phyloP scores from a whole-genome alignment of 1,140 invertebrate genomes.

The Drosophila auraria region DNA sequence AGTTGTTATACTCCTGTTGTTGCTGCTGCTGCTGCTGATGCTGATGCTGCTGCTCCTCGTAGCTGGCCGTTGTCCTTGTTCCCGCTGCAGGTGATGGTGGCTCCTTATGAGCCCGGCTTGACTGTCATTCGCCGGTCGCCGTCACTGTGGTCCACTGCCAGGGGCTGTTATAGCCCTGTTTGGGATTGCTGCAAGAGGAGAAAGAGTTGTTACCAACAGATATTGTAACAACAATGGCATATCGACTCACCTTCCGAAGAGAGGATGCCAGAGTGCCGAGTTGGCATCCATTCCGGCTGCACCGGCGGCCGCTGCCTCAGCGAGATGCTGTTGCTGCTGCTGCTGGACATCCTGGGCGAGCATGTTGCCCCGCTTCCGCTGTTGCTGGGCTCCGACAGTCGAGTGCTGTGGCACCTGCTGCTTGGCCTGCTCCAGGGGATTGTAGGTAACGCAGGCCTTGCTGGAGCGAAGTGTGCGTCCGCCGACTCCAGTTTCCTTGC shows the following conservation, averaged over 20 bases:
- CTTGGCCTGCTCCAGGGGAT: conserved; percentile 66
- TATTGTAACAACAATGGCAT: too few species aligned
- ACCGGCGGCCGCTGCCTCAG: conserved; percentile 49
- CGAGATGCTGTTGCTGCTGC: conserved; percentile 53
- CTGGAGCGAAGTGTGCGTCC: conserved; percentile 71
- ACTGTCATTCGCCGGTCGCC: conserved; percentile 86
- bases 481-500: conserved; percentile 49
- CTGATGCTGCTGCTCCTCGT: conserved; percentile 61
- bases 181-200: conserved; percentile 80
- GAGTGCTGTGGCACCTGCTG: conserved; percentile 53
- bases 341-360: conserved; percentile 55
- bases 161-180: conserved; percentile 85
- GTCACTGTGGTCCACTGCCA: conserved; percentile 87
- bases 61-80: conserved; percentile 53
- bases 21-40: conserved; percentile 24
- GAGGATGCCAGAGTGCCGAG: conserved; percentile 89
- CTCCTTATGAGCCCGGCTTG: conserved; percentile 84
- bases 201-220: neutral
- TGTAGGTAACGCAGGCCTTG: conserved; percentile 67
- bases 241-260: conserved; percentile 88
- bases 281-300: conserved; percentile 85
- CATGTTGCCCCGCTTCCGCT: conserved; percentile 60
- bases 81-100: conserved; percentile 66
- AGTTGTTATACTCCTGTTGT: conserved; percentile 35
- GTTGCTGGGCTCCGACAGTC: conserved; percentile 41